Evolutionary conservation across 2,797 vertebrate genomes (phyloP), one percentile per base, ranked within the genome.

Genomic region (Mus minutoides): DNA sequence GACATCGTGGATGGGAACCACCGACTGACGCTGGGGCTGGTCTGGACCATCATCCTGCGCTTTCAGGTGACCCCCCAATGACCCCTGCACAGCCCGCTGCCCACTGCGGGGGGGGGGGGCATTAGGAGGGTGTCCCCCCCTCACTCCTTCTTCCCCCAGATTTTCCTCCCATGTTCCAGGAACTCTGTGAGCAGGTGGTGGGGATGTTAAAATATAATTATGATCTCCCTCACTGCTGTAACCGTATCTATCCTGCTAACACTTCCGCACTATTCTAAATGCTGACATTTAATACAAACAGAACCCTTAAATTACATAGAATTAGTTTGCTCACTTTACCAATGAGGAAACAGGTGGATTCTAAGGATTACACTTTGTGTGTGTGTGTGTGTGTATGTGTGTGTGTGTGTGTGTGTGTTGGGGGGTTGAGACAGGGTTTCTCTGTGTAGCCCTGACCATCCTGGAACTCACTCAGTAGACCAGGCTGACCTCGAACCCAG

Each of bases 1-100:
- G 99, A 99, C 98, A 99, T 99, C 4, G 99, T 99, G 71, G 99
- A 99, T 0, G 99, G 99, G 83, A 99, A 99, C 98, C 99, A 99
- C 95, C 99, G 99, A 19, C 99, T 99, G 77, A 99, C 99, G 0
- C 98, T 99, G 40, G 99, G 99, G 87, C 99, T 99, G 75, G 99
- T 99, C 95, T 99, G 99, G 99, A 99, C 99, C 97, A 99, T 99
- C 98, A 99, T 99, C 97, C 99, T 99, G 34, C 99, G 99, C 95
- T 99, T 99, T 97, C 99, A 99, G 99, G 99, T 99, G 97, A 90
- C 52, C 52, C 9, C 67, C 40, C 40, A 14, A 49, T 9, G 60
- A 77, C 62, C 77, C 64, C 71, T 31, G 40, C n/a, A 64, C 40
- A 13, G 24, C n/a, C 40, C 0, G 0, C 2, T 13, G 12, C 17